Evolutionary conservation across 2,113 vertebrate species (phyloP).

Genomic region (Pluvialis apricaria): DNA sequence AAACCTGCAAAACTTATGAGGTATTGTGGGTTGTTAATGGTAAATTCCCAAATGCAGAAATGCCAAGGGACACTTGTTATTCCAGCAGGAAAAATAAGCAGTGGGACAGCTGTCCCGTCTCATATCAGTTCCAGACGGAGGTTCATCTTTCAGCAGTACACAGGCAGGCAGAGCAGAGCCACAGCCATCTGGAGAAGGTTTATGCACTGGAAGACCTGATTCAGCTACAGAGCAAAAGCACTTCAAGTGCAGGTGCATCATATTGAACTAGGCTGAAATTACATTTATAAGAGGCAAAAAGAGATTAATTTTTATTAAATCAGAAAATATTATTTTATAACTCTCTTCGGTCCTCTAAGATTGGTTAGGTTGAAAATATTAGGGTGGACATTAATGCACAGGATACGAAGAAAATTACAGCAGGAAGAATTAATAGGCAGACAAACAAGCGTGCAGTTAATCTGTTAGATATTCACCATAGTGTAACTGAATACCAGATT

Average conservation of each 20-base stretch:
- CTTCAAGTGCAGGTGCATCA: background rate
- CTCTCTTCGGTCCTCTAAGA: background rate
- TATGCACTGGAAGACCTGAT: background rate
- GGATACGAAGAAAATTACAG: background rate
- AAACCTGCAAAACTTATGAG: background rate
- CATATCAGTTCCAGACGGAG: background rate
- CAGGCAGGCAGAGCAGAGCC: background rate
- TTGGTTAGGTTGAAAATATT: background rate
- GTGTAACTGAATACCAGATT: background rate
- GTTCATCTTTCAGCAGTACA: background rate
- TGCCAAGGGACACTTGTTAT: background rate
- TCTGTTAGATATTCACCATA: background rate
- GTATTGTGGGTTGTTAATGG: background rate
- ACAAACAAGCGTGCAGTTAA: background rate
- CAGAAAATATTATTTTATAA: background rate
- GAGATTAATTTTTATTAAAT: background rate
- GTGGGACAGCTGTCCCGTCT: background rate
- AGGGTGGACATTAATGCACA: background rate
- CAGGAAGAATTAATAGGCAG: background rate
- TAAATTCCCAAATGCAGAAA: background rate
- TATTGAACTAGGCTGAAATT: background rate
- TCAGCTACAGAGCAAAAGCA: background rate
- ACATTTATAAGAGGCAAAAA: background rate
- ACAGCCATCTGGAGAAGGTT: background rate
- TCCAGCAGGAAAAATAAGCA: background rate